Evolutionary conservation across 2,888 invertebrate genomes (phyloP).

Genomic region (Heliconius ethilla): DNA sequence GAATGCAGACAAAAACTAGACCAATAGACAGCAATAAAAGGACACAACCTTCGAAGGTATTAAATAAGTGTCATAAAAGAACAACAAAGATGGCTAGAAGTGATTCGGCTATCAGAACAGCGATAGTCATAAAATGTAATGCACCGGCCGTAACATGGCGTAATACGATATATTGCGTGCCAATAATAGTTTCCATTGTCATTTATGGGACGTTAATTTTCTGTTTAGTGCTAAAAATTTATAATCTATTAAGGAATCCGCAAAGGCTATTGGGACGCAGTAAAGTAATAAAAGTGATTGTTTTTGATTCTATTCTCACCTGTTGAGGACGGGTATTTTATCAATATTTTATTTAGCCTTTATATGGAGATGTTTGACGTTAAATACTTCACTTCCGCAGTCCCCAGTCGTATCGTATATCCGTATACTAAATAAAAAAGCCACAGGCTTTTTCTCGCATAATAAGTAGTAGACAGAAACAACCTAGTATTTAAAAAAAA

Average conservation of each 20-base stretch:
- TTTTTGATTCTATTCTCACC: not conserved
- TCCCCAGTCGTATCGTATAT: too few relatives aligned
- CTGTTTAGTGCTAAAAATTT: not conserved
- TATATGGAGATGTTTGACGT: not conserved
- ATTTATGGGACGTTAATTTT: slow-evolving; percentile 7
- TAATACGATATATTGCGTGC: slow-evolving; percentile 64
- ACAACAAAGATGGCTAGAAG: slow-evolving; percentile 58
- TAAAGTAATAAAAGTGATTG: not conserved
- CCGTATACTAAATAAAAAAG: too few relatives aligned
- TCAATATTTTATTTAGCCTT: not conserved
- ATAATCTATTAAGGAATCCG: not conserved
- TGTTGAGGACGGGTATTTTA: not conserved
- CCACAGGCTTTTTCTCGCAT: too few relatives aligned
- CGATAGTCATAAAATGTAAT: slow-evolving; percentile 64
- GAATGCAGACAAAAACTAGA: slow-evolving; percentile 27
- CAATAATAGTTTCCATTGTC: slow-evolving; percentile 50
- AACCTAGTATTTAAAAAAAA: too few relatives aligned
- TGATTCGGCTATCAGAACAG: slow-evolving; percentile 58
- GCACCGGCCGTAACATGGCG: slow-evolving; percentile 61
- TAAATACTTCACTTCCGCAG: too few relatives aligned
- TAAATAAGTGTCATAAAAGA: slow-evolving; percentile 53
- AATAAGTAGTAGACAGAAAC: too few relatives aligned
- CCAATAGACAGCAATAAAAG: slow-evolving; percentile 43
- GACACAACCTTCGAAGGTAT: slow-evolving; percentile 45
- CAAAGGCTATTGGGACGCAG: not conserved